A percentile compares a stretch with the other conserved stretches of the same genome.
These are phyloP conservation scores for Teleopsis dalmanni DNA, from an alignment of 1,140 invertebrate genomes.

Conservation along the genomic window DNA sequence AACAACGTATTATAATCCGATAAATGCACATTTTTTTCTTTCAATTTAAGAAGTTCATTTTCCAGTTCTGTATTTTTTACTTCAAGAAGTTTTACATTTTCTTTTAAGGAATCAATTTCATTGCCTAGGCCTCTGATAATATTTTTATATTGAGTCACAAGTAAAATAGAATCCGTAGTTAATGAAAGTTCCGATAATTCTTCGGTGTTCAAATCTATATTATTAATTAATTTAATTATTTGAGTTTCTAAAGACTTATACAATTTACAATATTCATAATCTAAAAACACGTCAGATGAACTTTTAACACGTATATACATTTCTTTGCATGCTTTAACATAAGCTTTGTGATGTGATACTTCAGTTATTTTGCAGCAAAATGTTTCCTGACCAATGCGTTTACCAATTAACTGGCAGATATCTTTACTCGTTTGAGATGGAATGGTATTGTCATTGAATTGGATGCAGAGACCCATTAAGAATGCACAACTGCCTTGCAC, in stretches of 20 bases:
- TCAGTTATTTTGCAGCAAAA: conserved; percentile 81
- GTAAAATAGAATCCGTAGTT: conserved; percentile 49
- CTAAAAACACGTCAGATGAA: conserved; percentile 75
- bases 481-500: conserved; percentile 90
- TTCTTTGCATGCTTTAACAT: conserved; percentile 85
- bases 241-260: conserved; percentile 66
- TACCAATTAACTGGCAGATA: conserved; percentile 75
- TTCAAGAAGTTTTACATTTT: conserved; percentile 48
- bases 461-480: conserved; percentile 84
- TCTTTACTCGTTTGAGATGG: conserved; percentile 71
- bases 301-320: conserved; percentile 76
- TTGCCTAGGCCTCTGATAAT: conserved; percentile 81
- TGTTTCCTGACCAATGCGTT: conserved; percentile 84
- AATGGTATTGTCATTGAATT: conserved; percentile 86
- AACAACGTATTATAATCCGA: conserved; percentile 82
- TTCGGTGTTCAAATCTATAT: conserved; percentile 39
- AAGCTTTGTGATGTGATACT: conserved; percentile 82
- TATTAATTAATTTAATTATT: conserved; percentile 34
- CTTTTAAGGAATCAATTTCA: conserved; percentile 58
- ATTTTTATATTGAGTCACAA: conserved; percentile 77
- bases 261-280: conserved; percentile 91
- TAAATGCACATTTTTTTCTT: conserved; percentile 64
- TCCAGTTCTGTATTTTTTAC: conserved; percentile 52
- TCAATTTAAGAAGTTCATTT: conserved; percentile 54
- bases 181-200: conserved; percentile 49